A percentile compares a stretch with the other conserved stretches of the same genome.
Conservation (phyloP, 2,113 vertebrate species). For the Tragelaphus strepsiceros region DNA sequence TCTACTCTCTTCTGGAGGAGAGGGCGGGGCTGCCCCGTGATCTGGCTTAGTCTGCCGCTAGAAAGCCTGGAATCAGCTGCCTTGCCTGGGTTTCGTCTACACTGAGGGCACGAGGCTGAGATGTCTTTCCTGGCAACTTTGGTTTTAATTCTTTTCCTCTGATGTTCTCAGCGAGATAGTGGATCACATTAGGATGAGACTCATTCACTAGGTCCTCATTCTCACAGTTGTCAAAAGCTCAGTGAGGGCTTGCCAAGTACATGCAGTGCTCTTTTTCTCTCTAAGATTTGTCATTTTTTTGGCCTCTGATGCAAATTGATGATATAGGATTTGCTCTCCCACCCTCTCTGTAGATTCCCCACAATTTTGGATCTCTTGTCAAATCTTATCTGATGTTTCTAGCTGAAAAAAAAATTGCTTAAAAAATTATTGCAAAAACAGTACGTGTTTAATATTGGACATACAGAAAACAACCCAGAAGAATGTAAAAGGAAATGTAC, state of each 20-base stretch:
- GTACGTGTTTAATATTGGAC: background rate
- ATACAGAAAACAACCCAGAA: background rate
- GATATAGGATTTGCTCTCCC: background rate
- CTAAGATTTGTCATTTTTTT: background rate
- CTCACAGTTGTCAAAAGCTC: background rate
- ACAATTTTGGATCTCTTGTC: background rate
- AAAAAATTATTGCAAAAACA: background rate
- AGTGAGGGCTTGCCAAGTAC: background rate
- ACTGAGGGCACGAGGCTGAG: accelerated
- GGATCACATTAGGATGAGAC: background rate
- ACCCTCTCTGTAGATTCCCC: background rate
- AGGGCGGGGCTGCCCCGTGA: background rate
- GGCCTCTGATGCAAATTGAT: background rate
- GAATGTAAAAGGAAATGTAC: background rate
- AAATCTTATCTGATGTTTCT: background rate
- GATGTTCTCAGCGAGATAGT: background rate
- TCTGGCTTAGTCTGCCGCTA: background rate
- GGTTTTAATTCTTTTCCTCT: background rate
- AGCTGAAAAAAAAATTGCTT: background rate
- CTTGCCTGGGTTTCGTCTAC: background rate
- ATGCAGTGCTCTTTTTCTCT: background rate
- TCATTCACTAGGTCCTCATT: background rate
- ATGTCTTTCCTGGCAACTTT: background rate
- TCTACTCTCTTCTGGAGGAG: background rate
- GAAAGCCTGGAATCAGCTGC: too few relatives aligned